A percentile compares a stretch with the other conserved stretches of the same genome.
Evolutionary conservation across 2,113 vertebrate species (phyloP).

Genomic region (Nothoprocta pentlandii): DNA sequence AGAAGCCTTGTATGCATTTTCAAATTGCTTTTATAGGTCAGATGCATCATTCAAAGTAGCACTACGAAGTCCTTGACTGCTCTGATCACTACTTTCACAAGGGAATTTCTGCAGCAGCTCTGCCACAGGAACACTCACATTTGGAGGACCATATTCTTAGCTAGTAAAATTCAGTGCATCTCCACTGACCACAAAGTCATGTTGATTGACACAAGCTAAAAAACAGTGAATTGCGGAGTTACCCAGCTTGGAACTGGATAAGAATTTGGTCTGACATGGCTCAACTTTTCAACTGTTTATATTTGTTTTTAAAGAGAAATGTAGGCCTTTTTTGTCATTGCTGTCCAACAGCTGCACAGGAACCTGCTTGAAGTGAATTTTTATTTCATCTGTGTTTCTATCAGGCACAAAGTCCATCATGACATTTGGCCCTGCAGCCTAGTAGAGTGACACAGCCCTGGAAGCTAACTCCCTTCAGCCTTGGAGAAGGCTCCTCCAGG

Average conservation of each 20-base stretch:
- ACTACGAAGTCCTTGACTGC: not conserved
- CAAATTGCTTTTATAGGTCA: not conserved
- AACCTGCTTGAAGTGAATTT: not conserved
- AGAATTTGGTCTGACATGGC: not conserved
- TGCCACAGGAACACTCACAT: not conserved
- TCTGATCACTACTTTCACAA: not conserved
- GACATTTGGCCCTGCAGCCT: not conserved
- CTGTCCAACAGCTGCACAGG: not conserved
- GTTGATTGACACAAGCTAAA: not conserved
- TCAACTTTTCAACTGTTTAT: not conserved
- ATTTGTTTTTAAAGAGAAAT: not conserved
- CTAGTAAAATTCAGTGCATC: not conserved
- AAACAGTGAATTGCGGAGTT: not conserved
- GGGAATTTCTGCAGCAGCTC: not conserved
- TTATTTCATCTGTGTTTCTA: not conserved
- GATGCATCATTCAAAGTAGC: not conserved
- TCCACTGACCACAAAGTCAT: not conserved
- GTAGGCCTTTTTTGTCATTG: not conserved
- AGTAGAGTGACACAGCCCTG: not conserved
- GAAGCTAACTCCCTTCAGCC: not conserved
- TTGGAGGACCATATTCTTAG: not conserved
- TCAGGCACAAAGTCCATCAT: not conserved
- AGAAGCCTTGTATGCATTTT: not conserved
- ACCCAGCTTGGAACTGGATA: not conserved
- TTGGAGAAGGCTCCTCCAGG: not conserved